A percentile compares a stretch with the other conserved stretches of the same genome.
Conservation (phyloP, 2,797 vertebrate species). For the Eurystomus glaucurus region DNA sequence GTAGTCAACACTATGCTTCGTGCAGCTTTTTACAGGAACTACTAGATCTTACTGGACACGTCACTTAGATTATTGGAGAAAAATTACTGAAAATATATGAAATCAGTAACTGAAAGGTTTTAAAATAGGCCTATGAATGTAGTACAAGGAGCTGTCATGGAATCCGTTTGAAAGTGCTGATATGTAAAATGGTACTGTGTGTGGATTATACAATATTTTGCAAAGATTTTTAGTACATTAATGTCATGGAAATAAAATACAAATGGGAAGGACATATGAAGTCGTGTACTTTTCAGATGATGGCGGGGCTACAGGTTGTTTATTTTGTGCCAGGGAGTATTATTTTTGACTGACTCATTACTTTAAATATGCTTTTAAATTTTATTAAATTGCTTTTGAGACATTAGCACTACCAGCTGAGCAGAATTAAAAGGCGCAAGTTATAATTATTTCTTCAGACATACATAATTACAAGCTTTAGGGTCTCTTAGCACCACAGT, state of each 20-base stretch:
- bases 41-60: neutral
- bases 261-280: neutral
- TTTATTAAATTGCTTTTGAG: slow-evolving; percentile 1
- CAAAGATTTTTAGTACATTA: neutral
- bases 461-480: neutral
- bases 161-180: neutral
- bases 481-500: neutral
- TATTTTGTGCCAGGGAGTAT: neutral
- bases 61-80: neutral
- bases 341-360: neutral
- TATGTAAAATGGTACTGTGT: neutral
- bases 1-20: neutral
- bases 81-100: neutral
- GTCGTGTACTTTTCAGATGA: neutral
- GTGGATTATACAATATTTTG: neutral
- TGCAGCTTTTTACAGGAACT: neutral
- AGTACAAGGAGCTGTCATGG: neutral
- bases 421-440: neutral
- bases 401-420: neutral
- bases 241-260: slow-evolving; percentile 19
- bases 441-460: neutral
- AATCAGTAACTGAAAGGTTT: neutral
- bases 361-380: neutral
- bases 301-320: neutral
- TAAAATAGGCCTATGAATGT: neutral